Evolutionary conservation across 2,797 vertebrate species (phyloP).

Genomic region (Pseudopleuronectes americanus): DNA sequence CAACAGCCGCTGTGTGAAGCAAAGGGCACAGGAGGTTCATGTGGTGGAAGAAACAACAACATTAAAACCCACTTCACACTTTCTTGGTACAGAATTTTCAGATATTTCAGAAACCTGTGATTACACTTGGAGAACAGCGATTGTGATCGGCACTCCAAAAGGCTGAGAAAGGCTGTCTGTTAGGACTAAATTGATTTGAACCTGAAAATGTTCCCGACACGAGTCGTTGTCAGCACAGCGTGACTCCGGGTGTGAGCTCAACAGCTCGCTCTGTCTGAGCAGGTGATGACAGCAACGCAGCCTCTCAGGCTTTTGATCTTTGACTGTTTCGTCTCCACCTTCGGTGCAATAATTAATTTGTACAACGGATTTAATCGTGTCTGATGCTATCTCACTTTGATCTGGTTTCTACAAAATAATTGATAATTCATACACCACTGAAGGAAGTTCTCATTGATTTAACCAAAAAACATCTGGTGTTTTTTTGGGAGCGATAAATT

Average conservation of each 20-base stretch:
- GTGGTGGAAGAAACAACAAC: constrained; percentile 1
- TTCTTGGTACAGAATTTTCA: background rate
- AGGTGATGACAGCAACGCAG: constrained; percentile 40
- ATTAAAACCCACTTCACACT: constrained; percentile 32
- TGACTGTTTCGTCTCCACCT: constrained; percentile 8
- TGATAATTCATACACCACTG: too few species aligned
- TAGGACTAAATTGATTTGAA: constrained; percentile 38
- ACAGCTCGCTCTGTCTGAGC: constrained; percentile 20
- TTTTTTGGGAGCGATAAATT: too few species aligned
- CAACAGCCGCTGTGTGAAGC: background rate
- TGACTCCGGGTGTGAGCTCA: constrained; percentile 45
- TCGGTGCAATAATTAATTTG: constrained; percentile 5
- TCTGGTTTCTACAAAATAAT: background rate
- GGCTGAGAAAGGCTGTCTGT: constrained; percentile 27
- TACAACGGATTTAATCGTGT: constrained; percentile 9
- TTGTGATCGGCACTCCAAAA: constrained; percentile 11
- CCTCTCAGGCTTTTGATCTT: constrained; percentile 27
- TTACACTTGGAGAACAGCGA: background rate
- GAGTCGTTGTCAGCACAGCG: constrained; percentile 15
- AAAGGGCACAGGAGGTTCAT: background rate
- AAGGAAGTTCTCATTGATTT: too few species aligned
- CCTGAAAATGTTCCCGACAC: constrained; percentile 25
- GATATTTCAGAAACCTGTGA: constrained; percentile 19
- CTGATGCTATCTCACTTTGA: constrained; percentile 3
- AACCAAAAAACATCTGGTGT: too few species aligned